Evolutionary conservation across 2,113 vertebrate genomes (phyloP).

Genomic region (Columbina picui): DNA sequence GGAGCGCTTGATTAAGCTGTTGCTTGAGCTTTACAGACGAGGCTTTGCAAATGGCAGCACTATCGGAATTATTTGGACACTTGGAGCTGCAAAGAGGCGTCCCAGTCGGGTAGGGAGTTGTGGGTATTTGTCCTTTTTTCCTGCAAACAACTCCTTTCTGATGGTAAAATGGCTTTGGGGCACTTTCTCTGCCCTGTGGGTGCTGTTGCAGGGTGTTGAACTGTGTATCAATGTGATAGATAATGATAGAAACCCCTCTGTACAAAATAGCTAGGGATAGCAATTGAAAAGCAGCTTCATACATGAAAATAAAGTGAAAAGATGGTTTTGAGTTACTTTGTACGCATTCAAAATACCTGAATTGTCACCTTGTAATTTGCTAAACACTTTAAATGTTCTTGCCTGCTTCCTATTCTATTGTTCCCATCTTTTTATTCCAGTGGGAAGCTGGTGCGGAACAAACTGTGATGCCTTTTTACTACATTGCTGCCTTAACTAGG

Average conservation of each 20-base stretch:
- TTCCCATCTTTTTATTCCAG: background rate
- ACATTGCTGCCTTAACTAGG: background rate
- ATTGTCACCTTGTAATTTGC: background rate
- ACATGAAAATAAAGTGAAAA: background rate
- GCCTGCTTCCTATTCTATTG: background rate
- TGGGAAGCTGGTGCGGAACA: background rate
- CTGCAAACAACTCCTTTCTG: background rate
- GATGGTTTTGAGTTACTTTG: background rate
- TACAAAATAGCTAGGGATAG: background rate
- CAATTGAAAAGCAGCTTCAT: background rate
- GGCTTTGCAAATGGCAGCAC: background rate
- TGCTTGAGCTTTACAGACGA: fast-evolving
- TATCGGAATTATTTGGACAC: fast-evolving
- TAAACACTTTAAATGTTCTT: background rate
- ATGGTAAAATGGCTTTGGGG: background rate
- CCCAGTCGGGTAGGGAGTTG: fast-evolving
- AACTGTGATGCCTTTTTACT: background rate
- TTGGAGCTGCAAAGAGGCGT: fast-evolving
- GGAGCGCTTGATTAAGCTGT: fast-evolving
- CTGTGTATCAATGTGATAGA: fast-evolving
- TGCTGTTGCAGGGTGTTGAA: background rate
- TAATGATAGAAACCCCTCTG: background rate
- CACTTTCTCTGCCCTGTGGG: background rate
- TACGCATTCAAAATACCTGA: background rate
- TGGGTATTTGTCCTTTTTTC: background rate